These are phyloP conservation scores for Rattus rattus DNA, from an alignment of 2,113 vertebrate genomes.

Conservation along the genomic window DNA sequence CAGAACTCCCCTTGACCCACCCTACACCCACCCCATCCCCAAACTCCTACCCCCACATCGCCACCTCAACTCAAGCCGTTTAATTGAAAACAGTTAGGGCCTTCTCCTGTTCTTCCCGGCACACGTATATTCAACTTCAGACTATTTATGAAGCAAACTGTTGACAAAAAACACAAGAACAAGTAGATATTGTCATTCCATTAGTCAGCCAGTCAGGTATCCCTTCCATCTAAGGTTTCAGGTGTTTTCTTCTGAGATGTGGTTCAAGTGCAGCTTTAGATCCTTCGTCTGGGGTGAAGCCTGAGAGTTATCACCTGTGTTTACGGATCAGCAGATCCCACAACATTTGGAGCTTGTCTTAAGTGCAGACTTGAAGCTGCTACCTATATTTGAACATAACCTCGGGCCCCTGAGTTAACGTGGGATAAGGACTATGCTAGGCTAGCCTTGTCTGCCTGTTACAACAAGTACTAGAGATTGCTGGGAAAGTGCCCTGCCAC, in stretches of 20 bases:
- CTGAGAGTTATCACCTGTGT: background rate
- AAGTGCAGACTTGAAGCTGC: background rate
- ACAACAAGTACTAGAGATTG: background rate
- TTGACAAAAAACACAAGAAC: background rate
- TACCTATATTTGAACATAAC: slow-evolving; percentile 3
- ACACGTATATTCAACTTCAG: background rate
- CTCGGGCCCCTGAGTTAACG: background rate
- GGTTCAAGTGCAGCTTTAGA: background rate
- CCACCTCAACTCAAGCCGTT: background rate
- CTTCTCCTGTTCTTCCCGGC: background rate
- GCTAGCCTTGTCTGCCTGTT: background rate
- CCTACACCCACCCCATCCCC: background rate
- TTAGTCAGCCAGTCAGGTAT: background rate
- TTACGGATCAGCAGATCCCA: background rate
- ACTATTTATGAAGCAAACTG: slow-evolving; percentile 33
- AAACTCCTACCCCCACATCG: background rate
- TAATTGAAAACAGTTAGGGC: slow-evolving; percentile 18
- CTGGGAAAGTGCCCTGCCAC: background rate
- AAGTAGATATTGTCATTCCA: slow-evolving; percentile 5
- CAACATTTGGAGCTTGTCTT: background rate
- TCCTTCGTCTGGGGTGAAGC: background rate
- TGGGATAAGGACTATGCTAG: background rate
- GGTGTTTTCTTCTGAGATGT: background rate
- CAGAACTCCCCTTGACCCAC: background rate
- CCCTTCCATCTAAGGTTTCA: background rate